Percentiles rank a stretch among this genome's conserved stretches.
Evolutionary conservation across 2,797 vertebrate genomes (phyloP).

Genomic region (Carapus acus): DNA sequence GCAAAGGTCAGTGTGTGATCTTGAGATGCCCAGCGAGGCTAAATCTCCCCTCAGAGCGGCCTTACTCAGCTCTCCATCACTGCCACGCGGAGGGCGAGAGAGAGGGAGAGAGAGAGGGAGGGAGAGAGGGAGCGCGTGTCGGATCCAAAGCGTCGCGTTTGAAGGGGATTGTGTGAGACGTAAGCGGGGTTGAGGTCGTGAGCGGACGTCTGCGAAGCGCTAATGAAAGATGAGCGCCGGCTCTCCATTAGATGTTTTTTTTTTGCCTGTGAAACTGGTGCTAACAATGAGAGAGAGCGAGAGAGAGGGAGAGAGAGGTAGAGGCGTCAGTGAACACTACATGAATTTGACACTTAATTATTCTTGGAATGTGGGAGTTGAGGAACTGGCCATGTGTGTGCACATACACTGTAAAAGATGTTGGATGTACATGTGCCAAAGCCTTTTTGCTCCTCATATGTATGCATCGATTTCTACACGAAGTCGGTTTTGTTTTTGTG

Average conservation of each 20-base stretch:
- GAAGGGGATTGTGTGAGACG: slow-evolving; percentile 7
- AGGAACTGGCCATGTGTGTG: too few relatives aligned
- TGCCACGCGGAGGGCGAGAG: slow-evolving; percentile 22
- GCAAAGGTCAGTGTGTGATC: slow-evolving; percentile 44
- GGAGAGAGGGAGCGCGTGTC: slow-evolving; percentile 13
- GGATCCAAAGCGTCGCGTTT: slow-evolving; percentile 8
- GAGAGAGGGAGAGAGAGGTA: not conserved
- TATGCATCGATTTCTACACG: too few relatives aligned
- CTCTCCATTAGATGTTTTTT: not conserved
- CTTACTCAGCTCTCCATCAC: slow-evolving; percentile 42
- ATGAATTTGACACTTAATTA: not conserved
- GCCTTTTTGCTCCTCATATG: too few relatives aligned
- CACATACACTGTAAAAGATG: too few relatives aligned
- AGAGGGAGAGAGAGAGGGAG: too few relatives aligned
- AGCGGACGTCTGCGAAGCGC: slow-evolving; percentile 7
- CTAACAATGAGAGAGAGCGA: too few relatives aligned
- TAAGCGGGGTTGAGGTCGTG: not conserved
- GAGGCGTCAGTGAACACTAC: too few relatives aligned
- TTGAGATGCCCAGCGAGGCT: slow-evolving; percentile 32
- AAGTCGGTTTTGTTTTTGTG: too few relatives aligned
- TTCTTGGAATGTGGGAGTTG: not conserved
- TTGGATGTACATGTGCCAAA: too few relatives aligned
- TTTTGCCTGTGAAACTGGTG: too few relatives aligned
- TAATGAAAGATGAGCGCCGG: slow-evolving; percentile 6
- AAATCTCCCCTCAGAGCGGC: slow-evolving; percentile 10